Evolutionary conservation across 2,113 vertebrate species (phyloP), one percentile per base, ranked within the genome.

Genomic region (Clarias macrocephalus): DNA sequence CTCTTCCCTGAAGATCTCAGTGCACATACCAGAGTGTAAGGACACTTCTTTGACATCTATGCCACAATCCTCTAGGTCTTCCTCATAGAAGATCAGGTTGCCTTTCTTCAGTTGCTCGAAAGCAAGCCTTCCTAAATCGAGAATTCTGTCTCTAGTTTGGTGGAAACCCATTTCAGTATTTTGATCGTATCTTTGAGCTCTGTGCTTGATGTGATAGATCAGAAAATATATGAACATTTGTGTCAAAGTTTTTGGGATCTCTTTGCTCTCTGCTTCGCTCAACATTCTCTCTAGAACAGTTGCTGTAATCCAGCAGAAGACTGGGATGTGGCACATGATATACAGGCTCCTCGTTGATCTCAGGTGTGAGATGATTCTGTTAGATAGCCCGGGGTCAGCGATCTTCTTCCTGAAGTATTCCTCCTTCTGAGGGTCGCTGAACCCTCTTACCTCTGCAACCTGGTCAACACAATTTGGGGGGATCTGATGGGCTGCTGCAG

Each of bases 291-390:
- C 70, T 23, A 73, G 70, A 48, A 73, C 33, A 10, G 33, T 73
- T 3, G 70, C 33, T 42, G 70, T 12, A 23, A 42, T 73, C 70
- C 70, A 73, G 70, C 33, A 73, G 70, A 42, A 73, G 70, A 73
- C 70, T 73, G 70, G 33, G 70, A 73, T 73, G 33, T 73, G 70
- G 37, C 33, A 73, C 70, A 42, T 73, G 37, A 73, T 73, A 19
- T 73, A 21, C 19, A 73, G 33, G 70, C 70, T 73, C 19, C 37
- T 73, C 9, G 70, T 11, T 3, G 70, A 42, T 37, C 19, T 73
- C 33, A 73, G 19, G 33, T 73, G 33, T 23, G 33, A 19, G 8
- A 73, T 11, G 70, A 73, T 73, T 21, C 9, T 73, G 19, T 73
- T 42, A 18, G 70, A 7, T 37, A 73, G 18, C 0, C 33, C 3